phyloP scores from a whole-genome alignment of 2,113 vertebrate genomes.

The Podocnemis expansa region DNA sequence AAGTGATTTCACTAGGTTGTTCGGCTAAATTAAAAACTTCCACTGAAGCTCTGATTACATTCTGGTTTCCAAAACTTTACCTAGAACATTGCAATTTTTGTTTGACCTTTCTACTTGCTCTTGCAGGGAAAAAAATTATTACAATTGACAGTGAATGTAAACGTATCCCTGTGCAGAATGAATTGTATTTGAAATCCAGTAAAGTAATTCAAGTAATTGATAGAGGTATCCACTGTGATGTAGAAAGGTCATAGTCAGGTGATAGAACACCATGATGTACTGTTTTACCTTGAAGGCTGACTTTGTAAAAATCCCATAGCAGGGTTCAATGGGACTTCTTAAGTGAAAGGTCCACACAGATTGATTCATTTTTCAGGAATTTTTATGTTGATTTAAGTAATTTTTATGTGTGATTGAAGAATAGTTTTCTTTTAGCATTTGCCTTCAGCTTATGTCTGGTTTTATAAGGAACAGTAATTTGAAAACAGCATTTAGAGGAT shows the following conservation, averaged over 20 bases:
- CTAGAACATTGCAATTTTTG: not conserved
- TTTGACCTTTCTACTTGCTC: not conserved
- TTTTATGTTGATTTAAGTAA: not conserved
- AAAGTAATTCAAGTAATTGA: not conserved
- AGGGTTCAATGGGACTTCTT: not conserved
- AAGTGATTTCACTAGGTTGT: not conserved
- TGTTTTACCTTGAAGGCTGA: not conserved
- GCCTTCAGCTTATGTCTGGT: not conserved
- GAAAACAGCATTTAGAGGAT: not conserved
- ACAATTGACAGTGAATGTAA: not conserved
- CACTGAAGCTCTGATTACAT: not conserved
- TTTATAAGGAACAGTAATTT: not conserved
- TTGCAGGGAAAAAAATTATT: rapidly evolving
- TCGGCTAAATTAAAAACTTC: not conserved
- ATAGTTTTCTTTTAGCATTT: not conserved
- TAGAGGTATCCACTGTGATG: not conserved
- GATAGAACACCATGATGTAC: not conserved
- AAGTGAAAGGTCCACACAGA: not conserved
- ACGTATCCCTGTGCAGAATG: not conserved
- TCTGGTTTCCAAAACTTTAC: not conserved
- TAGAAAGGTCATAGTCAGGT: not conserved
- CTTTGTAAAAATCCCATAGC: not conserved
- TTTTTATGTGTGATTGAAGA: not conserved
- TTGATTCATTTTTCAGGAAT: not conserved
- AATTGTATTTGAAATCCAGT: not conserved